These are phyloP conservation scores for Montipora sp. DNA, from an alignment of 64 coral and sea anemone species.

Conservation along the genomic window DNA sequence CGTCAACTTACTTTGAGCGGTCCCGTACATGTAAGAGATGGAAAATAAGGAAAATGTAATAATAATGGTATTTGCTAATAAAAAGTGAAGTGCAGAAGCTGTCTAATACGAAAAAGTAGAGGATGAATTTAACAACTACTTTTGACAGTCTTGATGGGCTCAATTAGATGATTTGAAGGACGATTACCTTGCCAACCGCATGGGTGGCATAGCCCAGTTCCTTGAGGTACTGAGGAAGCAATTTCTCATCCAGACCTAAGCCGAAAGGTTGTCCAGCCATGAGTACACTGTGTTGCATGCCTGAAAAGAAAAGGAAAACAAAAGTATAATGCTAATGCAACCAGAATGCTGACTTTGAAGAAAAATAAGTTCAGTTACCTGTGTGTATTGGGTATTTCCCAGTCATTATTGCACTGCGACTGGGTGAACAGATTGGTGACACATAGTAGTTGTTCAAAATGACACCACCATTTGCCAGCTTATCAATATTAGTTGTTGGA, in stretches of 20 bases:
- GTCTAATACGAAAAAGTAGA: no score
- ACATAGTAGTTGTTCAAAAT: slow-evolving; percentile 71
- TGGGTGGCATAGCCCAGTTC: slow-evolving; percentile 79
- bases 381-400: slow-evolving; percentile 62
- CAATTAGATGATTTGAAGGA: not conserved
- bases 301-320: not conserved
- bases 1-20: no score
- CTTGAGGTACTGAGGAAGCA: slow-evolving; percentile 75
- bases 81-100: no score
- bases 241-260: slow-evolving; percentile 66
- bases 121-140: no score
- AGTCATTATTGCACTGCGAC: slow-evolving; percentile 60
- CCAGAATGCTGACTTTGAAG: not conserved
- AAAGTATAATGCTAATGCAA: no score
- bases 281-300: slow-evolving; percentile 64
- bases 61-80: no score
- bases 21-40: no score
- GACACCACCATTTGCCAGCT: slow-evolving; percentile 29
- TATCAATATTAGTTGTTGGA: slow-evolving; percentile 51
- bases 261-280: slow-evolving; percentile 65
- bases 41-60: no score
- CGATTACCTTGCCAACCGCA: slow-evolving; percentile 65
- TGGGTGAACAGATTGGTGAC: slow-evolving; percentile 52
- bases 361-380: not conserved
- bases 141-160: no score